A percentile compares a stretch with the other conserved stretches of the same genome.
Evolutionary conservation across 2,797 vertebrate genomes (phyloP).

Genomic region (Carcharodon carcharias): DNA sequence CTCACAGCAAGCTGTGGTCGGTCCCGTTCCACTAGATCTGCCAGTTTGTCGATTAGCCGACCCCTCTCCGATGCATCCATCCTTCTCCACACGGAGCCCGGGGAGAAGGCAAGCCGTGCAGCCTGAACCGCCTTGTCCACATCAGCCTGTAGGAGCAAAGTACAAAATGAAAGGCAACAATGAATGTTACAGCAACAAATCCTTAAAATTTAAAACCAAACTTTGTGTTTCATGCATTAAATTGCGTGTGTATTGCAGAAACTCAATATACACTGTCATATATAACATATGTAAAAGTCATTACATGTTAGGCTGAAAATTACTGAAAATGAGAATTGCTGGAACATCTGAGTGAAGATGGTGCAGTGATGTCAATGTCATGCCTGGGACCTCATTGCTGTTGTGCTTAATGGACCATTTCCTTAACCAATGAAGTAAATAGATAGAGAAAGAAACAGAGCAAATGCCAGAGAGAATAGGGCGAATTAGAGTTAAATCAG

Average conservation of each 20-base stretch:
- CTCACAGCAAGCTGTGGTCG: constrained; percentile 77
- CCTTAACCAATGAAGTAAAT: background rate
- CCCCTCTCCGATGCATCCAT: constrained; percentile 94
- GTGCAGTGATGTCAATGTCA: background rate
- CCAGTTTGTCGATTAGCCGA: constrained; percentile 81
- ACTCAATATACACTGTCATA: background rate
- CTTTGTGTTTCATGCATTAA: background rate
- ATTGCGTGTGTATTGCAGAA: background rate
- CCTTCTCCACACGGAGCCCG: constrained; percentile 86
- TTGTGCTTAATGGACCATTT: background rate
- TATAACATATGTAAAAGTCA: background rate
- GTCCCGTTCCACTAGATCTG: constrained; percentile 91
- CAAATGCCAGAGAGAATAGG: background rate
- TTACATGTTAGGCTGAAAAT: background rate
- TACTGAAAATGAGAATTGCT: background rate
- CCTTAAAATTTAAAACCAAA: background rate
- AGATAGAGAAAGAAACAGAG: background rate
- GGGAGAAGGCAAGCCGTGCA: constrained; percentile 81
- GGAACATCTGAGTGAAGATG: no score
- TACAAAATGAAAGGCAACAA: background rate
- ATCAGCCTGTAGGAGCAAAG: constrained; percentile 64
- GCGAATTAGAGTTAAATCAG: background rate
- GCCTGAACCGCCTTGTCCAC: constrained; percentile 91
- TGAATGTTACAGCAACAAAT: background rate
- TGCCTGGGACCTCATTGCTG: background rate